Evolutionary conservation across 2,113 vertebrate species (phyloP), one percentile per base, ranked within the genome.

Genomic region (Spilogale gracilis): DNA sequence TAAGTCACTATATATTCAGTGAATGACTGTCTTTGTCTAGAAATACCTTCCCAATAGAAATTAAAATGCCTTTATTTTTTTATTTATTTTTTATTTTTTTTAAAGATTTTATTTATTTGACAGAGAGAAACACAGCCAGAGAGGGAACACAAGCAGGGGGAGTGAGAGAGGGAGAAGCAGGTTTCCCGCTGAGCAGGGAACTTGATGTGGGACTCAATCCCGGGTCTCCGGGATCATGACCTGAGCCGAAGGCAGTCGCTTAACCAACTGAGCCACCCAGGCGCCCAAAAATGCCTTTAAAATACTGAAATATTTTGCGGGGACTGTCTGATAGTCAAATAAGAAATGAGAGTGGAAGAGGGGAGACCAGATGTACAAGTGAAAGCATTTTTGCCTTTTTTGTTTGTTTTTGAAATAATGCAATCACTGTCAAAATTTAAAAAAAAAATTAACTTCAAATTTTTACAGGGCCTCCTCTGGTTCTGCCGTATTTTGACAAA

Each of bases 401-500:
- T 43, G 69, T 23, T 88, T 73, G 20, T 78, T 84, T 82, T 71
- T 27, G 73, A 92, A 79, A 91, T 79, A 95, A 88, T 73, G 27
- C 6, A 84, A 16, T 91, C 61, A 63, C 2, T 50, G 32, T 89
- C 69, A 71, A 80, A 3, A 79, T 43, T 25, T 67, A 30, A 95
- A 18, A 84, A 92, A 25, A 65, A 71, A 4, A 96, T 38, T 38
- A 38, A 84, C 5, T 56, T 80, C 45, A 84, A 94, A 4, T 7
- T 58, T 48, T 50, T 58, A 50, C 6, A 81, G 13, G 48, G 1
- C 5, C 81, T 4, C 38, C 9, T 13, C 32, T 58, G 11, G 9
- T 89, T 90, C 71, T 84, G 50, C 81, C 12, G 67, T 81, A 93
- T 84, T 97, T 96, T 95, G 78, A 94, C 88, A 97, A 65, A 43